These are phyloP conservation scores for Pterostichus niger DNA, from an alignment of 2,888 invertebrate genomes.

Conservation along the genomic window DNA sequence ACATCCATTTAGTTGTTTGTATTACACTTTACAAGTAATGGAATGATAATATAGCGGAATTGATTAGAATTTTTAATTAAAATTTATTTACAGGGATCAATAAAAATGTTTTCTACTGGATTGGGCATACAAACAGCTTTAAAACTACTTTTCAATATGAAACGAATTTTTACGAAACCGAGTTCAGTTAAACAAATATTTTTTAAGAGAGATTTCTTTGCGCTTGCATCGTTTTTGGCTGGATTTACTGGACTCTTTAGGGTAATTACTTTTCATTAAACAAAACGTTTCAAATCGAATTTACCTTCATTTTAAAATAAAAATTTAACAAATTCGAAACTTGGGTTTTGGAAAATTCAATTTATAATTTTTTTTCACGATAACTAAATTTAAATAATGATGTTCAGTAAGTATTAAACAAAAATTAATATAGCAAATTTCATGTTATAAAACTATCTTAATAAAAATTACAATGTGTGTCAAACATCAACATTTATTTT, in stretches of 20 bases:
- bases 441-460: too few species aligned
- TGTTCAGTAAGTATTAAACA: too few species aligned
- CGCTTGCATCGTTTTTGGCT: conserved; percentile 84
- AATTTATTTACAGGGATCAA: conserved; percentile 78
- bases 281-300: background rate
- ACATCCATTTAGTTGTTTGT: conserved; percentile 82
- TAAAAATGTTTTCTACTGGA: conserved; percentile 82
- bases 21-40: conserved; percentile 79
- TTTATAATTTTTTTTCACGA: too few species aligned
- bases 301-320: too few species aligned
- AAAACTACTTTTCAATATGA: conserved; percentile 80
- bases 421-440: too few species aligned
- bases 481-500: too few species aligned
- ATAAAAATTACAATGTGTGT: too few species aligned
- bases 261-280: conserved; percentile 75
- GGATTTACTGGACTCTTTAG: conserved; percentile 84
- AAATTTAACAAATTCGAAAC: too few species aligned
- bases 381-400: too few species aligned
- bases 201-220: conserved; percentile 80
- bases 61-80: background rate
- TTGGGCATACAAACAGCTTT: conserved; percentile 81
- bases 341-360: too few species aligned
- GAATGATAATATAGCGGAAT: background rate
- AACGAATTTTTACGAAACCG: conserved; percentile 79
- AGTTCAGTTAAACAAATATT: conserved; percentile 78